Percentiles rank a stretch among this genome's conserved stretches.
Evolutionary conservation across 64 coral and sea anemone species (phyloP).

Genomic region (Cladopsammia gracilis): DNA sequence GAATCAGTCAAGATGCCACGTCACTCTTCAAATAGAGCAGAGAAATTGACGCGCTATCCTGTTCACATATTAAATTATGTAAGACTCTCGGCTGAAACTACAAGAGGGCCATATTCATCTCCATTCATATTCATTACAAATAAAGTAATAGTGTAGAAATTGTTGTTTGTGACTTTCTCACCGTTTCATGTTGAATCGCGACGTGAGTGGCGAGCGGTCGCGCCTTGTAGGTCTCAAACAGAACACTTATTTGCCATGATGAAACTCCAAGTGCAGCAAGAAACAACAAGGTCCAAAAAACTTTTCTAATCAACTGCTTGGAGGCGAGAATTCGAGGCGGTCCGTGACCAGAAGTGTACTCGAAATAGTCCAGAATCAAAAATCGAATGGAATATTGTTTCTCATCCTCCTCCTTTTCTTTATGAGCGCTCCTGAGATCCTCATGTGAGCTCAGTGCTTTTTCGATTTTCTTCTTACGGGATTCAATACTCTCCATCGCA

Average conservation of each 20-base stretch:
- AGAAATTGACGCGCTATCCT: too few species aligned
- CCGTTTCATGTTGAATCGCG: constrained; percentile 56
- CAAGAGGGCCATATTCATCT: too few species aligned
- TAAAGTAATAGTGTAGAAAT: background rate
- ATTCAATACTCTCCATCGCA: background rate
- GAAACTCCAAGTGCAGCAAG: constrained; percentile 51
- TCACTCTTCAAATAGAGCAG: too few species aligned
- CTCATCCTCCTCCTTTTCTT: background rate
- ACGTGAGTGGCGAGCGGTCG: constrained; percentile 53
- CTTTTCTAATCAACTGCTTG: constrained; percentile 14
- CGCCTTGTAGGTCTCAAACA: constrained; percentile 29
- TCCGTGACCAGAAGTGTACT: constrained; percentile 74
- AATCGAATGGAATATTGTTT: constrained; percentile 26
- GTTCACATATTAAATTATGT: too few species aligned
- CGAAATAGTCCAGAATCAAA: constrained; percentile 57
- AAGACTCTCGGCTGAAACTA: too few species aligned
- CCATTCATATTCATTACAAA: too few species aligned
- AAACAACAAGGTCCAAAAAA: constrained; percentile 44
- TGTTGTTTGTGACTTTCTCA: background rate
- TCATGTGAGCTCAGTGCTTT: background rate
- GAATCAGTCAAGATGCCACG: too few species aligned
- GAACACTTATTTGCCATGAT: constrained; percentile 12
- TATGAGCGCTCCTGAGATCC: background rate
- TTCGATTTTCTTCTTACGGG: background rate
- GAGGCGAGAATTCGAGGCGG: constrained; percentile 45